Percentiles rank a stretch among this genome's conserved stretches.
These are phyloP conservation scores for Palythoa grandis DNA, from an alignment of 92 coral and sea anemone species.

Conservation along the genomic window DNA sequence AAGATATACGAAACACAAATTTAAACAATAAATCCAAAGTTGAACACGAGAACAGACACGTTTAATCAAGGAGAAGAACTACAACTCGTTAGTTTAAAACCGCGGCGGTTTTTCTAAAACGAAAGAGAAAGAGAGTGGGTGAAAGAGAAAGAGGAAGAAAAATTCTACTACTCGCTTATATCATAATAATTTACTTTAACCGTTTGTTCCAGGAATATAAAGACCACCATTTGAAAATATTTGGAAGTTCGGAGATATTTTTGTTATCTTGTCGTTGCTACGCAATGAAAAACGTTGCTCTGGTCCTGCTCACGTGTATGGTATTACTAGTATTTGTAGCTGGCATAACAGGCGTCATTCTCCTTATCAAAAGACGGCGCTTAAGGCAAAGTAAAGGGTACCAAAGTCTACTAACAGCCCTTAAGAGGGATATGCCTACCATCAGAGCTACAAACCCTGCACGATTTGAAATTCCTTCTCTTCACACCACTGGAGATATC, in stretches of 20 bases:
- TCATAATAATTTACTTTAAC: background rate
- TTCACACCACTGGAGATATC: conserved; percentile 29
- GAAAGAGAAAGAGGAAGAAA: too few relatives aligned
- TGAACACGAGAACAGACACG: too few relatives aligned
- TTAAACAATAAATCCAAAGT: too few relatives aligned
- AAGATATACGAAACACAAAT: too few relatives aligned
- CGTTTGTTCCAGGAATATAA: background rate
- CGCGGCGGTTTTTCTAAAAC: too few relatives aligned
- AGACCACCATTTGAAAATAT: too few relatives aligned
- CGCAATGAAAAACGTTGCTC: background rate
- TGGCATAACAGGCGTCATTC: conserved; percentile 14
- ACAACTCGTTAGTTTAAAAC: too few relatives aligned
- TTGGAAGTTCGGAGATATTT: background rate
- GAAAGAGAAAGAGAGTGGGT: too few relatives aligned
- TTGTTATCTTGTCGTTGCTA: background rate
- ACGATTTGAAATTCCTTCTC: conserved; percentile 71
- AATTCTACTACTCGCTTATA: too few relatives aligned
- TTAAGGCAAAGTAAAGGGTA: background rate
- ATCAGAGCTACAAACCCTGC: conserved; percentile 51
- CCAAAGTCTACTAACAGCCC: background rate
- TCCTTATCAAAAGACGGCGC: conserved; percentile 21
- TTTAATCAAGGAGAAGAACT: too few relatives aligned
- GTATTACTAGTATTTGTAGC: conserved; percentile 8
- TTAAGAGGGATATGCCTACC: conserved; percentile 54
- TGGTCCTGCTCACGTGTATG: conserved; percentile 2